phyloP scores from a whole-genome alignment of 2,888 invertebrate species.

The Phyto melanocephala region DNA sequence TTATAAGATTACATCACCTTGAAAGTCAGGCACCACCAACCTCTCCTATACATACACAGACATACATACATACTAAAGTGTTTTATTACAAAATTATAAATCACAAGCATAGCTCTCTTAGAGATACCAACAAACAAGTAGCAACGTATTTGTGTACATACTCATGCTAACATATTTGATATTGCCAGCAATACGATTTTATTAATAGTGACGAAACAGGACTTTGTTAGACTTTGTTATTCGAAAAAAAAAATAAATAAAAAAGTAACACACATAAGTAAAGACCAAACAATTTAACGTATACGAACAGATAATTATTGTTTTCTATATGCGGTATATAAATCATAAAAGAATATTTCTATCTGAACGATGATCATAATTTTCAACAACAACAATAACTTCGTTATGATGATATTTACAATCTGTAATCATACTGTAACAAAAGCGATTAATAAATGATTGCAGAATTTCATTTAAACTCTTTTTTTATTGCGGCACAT shows the following conservation, averaged over 20 bases:
- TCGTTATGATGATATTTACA: conserved; percentile 16
- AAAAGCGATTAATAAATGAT: conserved; percentile 41
- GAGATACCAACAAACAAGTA: conserved; percentile 35
- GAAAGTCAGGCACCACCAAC: background rate
- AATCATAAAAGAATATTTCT: conserved; percentile 47
- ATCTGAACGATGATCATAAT: conserved; percentile 12
- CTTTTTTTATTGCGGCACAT: background rate
- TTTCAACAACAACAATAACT: background rate
- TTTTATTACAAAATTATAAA: conserved; percentile 55
- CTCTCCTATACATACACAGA: too few relatives aligned
- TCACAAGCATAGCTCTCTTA: conserved; percentile 1
- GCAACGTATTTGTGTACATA: background rate
- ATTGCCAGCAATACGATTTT: background rate
- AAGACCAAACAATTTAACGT: conserved; percentile 17
- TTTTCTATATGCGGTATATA: conserved; percentile 38
- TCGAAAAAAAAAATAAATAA: background rate
- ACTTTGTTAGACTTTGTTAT: conserved; percentile 38
- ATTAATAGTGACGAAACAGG: conserved; percentile 25
- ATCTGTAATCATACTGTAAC: conserved; percentile 44
- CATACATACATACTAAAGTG: conserved; percentile 30
- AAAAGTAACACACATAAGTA: background rate
- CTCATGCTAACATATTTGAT: background rate
- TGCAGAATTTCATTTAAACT: background rate
- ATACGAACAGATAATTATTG: conserved; percentile 28
- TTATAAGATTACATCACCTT: conserved; percentile 61